Evolutionary conservation across 2,113 vertebrate species (phyloP).

Genomic region (Crypturellus undulatus): DNA sequence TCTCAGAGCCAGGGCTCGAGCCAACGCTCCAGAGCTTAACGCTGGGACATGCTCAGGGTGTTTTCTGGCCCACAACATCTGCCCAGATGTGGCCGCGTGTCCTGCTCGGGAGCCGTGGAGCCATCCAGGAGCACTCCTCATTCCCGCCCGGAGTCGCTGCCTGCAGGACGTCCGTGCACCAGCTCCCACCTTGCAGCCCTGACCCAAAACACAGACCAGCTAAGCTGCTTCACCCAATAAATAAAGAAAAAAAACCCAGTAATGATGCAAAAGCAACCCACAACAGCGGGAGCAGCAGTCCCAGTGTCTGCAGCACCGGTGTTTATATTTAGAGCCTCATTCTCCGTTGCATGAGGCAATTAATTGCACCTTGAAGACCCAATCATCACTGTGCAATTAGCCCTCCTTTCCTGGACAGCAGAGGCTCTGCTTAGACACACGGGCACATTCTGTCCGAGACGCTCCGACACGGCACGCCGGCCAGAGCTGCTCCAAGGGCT

Average conservation of each 20-base stretch:
- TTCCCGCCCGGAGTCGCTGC: neutral
- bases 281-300: neutral
- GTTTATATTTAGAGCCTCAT: neutral
- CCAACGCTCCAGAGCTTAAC: accelerated
- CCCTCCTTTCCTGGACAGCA: neutral
- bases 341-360: neutral
- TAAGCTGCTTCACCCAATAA: neutral
- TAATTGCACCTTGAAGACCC: neutral
- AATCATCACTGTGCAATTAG: neutral
- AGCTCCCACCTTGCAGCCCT: too few species aligned
- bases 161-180: neutral
- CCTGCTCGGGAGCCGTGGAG: too few species aligned
- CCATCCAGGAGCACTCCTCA: too few species aligned
- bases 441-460: neutral
- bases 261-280: accelerated
- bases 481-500: neutral
- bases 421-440: neutral
- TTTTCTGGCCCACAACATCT: neutral
- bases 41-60: accelerated
- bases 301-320: accelerated
- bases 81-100: too few species aligned
- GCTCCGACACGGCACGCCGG: neutral
- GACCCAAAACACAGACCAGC: neutral
- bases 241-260: neutral
- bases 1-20: accelerated